A percentile compares a stretch with the other conserved stretches of the same genome.
Conservation (phyloP, 2,888 invertebrate species). For the Microctonus brassicae region DNA sequence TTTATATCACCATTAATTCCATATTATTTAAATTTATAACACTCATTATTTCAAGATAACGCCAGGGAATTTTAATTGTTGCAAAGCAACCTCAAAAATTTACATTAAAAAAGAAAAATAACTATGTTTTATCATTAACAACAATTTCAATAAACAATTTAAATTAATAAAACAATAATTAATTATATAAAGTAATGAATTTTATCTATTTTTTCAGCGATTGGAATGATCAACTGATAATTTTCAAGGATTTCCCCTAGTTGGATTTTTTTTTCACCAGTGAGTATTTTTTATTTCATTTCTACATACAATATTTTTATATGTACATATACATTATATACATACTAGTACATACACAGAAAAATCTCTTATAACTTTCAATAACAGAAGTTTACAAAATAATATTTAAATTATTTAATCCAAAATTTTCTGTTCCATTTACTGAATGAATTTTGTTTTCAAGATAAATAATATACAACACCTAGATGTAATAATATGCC, state of each 20-base stretch:
- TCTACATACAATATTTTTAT: background rate
- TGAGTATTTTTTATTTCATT: slow-evolving; percentile 52
- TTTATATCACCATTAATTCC: background rate
- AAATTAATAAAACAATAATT: no score
- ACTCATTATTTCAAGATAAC: background rate
- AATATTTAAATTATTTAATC: no score
- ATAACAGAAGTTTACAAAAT: no score
- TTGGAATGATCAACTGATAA: slow-evolving; percentile 57
- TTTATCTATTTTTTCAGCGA: slow-evolving; percentile 42
- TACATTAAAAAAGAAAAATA: background rate
- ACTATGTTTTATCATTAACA: no score
- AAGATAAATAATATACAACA: background rate
- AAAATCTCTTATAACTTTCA: no score
- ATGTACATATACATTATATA: background rate
- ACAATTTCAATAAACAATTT: no score
- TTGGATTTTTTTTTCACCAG: slow-evolving; percentile 62
- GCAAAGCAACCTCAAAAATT: background rate
- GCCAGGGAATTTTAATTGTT: background rate
- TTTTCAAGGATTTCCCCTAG: slow-evolving; percentile 52
- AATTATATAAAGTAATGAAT: background rate
- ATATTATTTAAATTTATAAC: no score
- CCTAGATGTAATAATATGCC: background rate
- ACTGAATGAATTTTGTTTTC: background rate
- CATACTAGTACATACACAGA: no score
- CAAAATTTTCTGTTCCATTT: slow-evolving; percentile 8